phyloP scores from a whole-genome alignment of 2,797 vertebrate species.

The Malurus leucopterus region DNA sequence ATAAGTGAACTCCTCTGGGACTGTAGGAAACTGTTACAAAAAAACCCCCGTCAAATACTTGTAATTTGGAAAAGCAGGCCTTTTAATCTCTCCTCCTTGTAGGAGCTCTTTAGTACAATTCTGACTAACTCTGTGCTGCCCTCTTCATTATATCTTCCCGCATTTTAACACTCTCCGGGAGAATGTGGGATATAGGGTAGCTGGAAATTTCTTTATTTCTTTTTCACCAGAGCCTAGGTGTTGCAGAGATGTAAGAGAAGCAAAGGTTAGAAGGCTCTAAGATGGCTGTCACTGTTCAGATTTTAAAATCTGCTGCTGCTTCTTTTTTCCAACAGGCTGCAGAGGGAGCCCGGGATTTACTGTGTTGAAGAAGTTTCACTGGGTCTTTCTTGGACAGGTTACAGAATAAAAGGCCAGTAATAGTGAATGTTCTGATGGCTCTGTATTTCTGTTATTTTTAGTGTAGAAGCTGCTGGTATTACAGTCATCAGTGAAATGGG shows the following conservation, averaged over 20 bases:
- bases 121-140: background rate
- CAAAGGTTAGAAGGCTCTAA: background rate
- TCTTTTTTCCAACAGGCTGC: background rate
- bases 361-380: background rate
- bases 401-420: background rate
- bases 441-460: conserved; percentile 27
- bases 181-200: background rate
- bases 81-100: background rate
- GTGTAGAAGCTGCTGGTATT: conserved; percentile 87
- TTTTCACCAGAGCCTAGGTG: background rate
- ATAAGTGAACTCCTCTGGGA: background rate
- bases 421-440: background rate
- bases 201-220: background rate
- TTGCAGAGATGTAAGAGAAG: background rate
- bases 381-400: background rate
- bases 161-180: background rate
- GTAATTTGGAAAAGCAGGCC: background rate
- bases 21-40: background rate
- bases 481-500: conserved; percentile 90
- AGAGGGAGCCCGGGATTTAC: background rate
- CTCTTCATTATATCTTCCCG: background rate
- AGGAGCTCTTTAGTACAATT: background rate
- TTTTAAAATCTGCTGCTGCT: background rate
- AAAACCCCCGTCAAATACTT: background rate
- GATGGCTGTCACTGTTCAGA: background rate